phyloP scores from a whole-genome alignment of 2,113 vertebrate species.

The Chaetodon auriga region DNA sequence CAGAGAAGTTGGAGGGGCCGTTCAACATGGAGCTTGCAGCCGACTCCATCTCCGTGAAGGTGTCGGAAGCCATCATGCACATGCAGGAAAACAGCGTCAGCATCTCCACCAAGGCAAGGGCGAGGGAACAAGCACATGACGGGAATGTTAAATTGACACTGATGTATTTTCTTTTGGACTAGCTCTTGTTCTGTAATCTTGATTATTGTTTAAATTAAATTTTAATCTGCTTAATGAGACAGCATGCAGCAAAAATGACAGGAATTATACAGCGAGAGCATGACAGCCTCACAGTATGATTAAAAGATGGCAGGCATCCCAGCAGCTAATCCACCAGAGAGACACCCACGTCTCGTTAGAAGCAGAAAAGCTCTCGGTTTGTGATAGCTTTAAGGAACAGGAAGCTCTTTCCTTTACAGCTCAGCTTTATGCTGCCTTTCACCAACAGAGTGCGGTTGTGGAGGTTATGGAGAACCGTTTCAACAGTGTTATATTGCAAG shows the following conservation, averaged over 20 bases:
- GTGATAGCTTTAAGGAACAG: conserved; percentile 21
- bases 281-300: conserved; percentile 29
- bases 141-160: neutral
- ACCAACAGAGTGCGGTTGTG: neutral
- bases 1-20: conserved; percentile 89
- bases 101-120: conserved; percentile 88
- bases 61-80: conserved; percentile 91
- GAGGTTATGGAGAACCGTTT: neutral
- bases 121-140: neutral
- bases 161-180: neutral
- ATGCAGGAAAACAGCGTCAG: conserved; percentile 91
- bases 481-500: neutral
- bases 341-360: conserved; percentile 51
- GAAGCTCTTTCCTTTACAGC: conserved; percentile 34
- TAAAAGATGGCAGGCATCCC: conserved; percentile 55
- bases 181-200: conserved; percentile 4
- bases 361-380: conserved; percentile 27
- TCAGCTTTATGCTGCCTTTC: conserved; percentile 13
- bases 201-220: conserved; percentile 21
- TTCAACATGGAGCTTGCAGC: conserved; percentile 91
- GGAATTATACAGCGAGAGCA: conserved; percentile 16
- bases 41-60: conserved; percentile 89
- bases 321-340: conserved; percentile 59
- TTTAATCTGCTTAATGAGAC: conserved; percentile 38
- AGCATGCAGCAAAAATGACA: conserved; percentile 18